These are phyloP conservation scores for Lethenteron reissneri DNA, from an alignment of 2,113 vertebrate species.

Conservation along the genomic window DNA sequence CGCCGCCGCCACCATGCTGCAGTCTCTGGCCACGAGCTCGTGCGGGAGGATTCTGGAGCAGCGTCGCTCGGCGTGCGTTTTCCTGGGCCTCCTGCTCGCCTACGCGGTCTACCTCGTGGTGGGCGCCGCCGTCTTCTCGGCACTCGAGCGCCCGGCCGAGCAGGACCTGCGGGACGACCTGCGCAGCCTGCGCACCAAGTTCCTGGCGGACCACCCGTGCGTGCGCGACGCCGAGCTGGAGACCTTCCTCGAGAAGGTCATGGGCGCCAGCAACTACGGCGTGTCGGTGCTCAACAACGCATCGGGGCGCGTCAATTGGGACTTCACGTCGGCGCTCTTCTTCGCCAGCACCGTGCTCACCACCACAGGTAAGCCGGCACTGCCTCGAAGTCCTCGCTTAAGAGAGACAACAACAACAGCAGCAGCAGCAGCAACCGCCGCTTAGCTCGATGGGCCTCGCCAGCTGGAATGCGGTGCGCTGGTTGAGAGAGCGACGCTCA, in stretches of 20 bases:
- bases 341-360: slow-evolving; percentile 66
- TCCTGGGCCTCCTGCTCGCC: slow-evolving; percentile 20
- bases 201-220: slow-evolving; percentile 36
- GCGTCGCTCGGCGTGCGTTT: slow-evolving; percentile 19
- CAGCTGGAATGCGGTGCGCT: too few relatives aligned
- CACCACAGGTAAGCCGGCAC: slow-evolving; percentile 42
- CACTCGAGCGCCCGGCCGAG: slow-evolving; percentile 47
- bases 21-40: slow-evolving; percentile 9
- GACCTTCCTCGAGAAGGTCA: slow-evolving; percentile 26
- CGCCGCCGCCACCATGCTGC: slow-evolving; percentile 3
- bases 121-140: slow-evolving; percentile 45
- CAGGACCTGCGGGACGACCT: slow-evolving; percentile 29
- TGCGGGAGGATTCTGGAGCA: background rate
- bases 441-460: too few relatives aligned
- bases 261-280: slow-evolving; percentile 42
- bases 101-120: slow-evolving; percentile 42
- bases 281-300: slow-evolving; percentile 29
- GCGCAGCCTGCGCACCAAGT: slow-evolving; percentile 24
- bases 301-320: slow-evolving; percentile 29
- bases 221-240: slow-evolving; percentile 29
- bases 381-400: too few relatives aligned
- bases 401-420: too few relatives aligned
- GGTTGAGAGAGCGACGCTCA: too few relatives aligned
- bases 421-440: too few relatives aligned
- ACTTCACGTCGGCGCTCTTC: slow-evolving; percentile 51